Evolutionary conservation across 2,888 invertebrate species (phyloP).

Genomic region (Byasa hedistus): DNA sequence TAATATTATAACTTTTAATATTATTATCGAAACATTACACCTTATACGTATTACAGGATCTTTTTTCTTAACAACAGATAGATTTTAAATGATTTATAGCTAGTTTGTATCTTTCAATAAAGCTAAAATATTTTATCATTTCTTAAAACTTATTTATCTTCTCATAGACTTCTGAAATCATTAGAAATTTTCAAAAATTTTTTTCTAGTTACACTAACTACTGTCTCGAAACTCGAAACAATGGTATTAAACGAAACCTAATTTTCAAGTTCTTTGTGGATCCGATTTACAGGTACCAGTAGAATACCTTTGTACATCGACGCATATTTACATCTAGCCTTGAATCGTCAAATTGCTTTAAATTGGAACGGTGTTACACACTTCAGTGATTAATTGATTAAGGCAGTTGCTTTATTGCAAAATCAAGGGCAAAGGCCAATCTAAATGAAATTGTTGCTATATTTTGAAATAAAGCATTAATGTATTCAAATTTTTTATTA

Average conservation of each 20-base stretch:
- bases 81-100: no score
- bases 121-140: no score
- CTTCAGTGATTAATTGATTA: slow-evolving; percentile 23
- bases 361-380: slow-evolving; percentile 28
- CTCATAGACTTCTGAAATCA: no score
- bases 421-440: slow-evolving; percentile 25
- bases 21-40: no score
- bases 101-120: no score
- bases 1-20: no score
- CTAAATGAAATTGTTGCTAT: background rate
- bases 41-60: no score
- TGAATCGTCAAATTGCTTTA: slow-evolving; percentile 16
- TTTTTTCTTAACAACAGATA: no score
- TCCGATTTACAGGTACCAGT: background rate
- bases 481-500: no score
- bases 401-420: slow-evolving; percentile 24
- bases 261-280: background rate
- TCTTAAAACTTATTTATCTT: no score
- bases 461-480: slow-evolving; percentile 4
- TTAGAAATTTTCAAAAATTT: no score
- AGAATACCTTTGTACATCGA: background rate
- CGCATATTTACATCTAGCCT: slow-evolving; percentile 13
- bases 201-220: no score
- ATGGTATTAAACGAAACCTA: background rate
- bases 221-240: background rate